phyloP scores from a whole-genome alignment of 2,888 invertebrate species.

The Adineta ricciae region DNA sequence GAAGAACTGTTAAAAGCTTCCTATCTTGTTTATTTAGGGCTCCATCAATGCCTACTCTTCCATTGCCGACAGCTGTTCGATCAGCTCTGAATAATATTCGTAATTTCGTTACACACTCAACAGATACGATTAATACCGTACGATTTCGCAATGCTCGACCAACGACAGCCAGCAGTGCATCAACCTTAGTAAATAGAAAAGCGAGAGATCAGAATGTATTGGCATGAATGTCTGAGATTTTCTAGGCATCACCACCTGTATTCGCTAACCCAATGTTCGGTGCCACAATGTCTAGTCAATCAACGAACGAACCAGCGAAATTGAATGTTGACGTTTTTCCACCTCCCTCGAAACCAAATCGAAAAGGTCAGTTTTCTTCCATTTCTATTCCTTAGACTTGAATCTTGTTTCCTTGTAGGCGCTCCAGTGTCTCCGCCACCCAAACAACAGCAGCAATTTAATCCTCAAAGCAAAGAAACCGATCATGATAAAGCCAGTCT shows the following conservation, averaged over 20 bases:
- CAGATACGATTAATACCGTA: background rate
- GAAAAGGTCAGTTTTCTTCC: too few species aligned
- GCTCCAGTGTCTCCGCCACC: background rate
- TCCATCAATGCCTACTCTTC: background rate
- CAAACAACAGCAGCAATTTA: background rate
- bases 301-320: background rate
- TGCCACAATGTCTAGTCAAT: background rate
- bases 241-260: background rate
- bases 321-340: background rate
- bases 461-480: conserved; percentile 15
- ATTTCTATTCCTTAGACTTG: background rate
- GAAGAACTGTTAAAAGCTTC: too few species aligned
- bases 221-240: too few species aligned
- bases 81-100: background rate
- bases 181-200: background rate
- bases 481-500: conserved; percentile 15
- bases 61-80: background rate
- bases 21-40: background rate
- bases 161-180: background rate
- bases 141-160: background rate
- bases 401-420: background rate
- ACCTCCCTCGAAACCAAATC: conserved; percentile 40
- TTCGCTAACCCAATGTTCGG: conserved; percentile 4
- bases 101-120: conserved; percentile 13
- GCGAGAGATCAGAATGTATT: background rate